Base-by-base conservation (phyloP, 2,888 invertebrate species). In the Tetragonula carbonaria region DNA sequence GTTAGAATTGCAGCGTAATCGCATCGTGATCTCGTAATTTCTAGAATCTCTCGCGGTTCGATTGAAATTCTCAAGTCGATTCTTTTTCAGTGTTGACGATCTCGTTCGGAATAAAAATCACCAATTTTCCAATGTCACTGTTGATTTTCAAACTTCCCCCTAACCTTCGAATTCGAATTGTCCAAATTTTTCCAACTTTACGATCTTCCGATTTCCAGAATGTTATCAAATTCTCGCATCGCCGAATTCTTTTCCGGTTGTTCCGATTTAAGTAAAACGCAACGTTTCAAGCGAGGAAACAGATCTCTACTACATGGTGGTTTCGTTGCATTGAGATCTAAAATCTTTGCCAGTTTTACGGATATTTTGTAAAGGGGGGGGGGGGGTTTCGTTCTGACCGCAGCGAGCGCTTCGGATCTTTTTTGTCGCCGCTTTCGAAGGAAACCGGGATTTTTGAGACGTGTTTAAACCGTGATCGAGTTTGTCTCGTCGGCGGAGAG, bases 381-480 rank as follows among this genome's bases (percentile, higher is more conserved):
- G 50, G 77, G 38, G 79, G 65, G 78, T 78, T 53, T 83, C 53
- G 70, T 76, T 75, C 28, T 65, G 51, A 86, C 85, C 85, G 68
- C 85, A 86, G 75, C 68, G 75, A 75, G 21, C 75, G 74, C 23
- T 72, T 77, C 63, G 68, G 62, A 75, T 68, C 66, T 74, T 68
- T 77, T 80, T 74, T 73, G 63, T 76, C 63, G 45, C 55, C 3
- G 6, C 33, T 33, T 4, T 4, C 18, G 18, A 33, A 70, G 66
- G 33, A 70, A 72, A 59, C 65, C 74, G 21, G 67, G 13, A 63
- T 68, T 78, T 70, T 71, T 62, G 73, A 65, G 59, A 51, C 55
- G 50, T 3, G 57, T 28, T 88, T 86, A 88, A 88, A 87, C 71
- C 88, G 84, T 88, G 82, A 86, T 81, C 81, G 81, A 89, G 85